Conservation (phyloP, 1,140 invertebrate species). For the Neuroterus valhalla region DNA sequence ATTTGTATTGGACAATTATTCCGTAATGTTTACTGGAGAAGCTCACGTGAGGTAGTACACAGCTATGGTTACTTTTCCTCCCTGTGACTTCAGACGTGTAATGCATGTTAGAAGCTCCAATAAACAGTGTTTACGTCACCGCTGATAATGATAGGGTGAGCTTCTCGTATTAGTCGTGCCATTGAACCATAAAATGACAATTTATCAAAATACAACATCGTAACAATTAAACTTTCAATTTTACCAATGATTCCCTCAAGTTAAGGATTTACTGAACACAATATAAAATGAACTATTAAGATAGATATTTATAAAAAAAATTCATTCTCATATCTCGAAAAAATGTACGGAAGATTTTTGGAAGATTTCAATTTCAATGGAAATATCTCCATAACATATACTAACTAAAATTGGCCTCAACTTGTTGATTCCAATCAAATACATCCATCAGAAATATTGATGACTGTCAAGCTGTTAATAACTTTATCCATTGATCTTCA, state of each 20-base stretch:
- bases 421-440: constrained; percentile 6
- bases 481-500: background rate
- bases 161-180: constrained; percentile 10
- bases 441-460: background rate
- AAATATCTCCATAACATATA: no score
- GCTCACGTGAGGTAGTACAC: background rate
- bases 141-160: constrained; percentile 19
- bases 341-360: no score
- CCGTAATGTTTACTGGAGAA: background rate
- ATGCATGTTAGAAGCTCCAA: constrained; percentile 26
- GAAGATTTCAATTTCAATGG: no score
- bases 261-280: background rate
- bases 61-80: constrained; percentile 7
- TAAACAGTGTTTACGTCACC: constrained; percentile 20
- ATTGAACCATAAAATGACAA: constrained; percentile 21
- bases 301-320: no score
- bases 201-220: constrained; percentile 15
- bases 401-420: background rate
- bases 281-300: background rate
- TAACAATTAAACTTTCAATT: background rate
- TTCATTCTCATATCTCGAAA: no score
- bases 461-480: constrained; percentile 4
- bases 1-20: constrained; percentile 1
- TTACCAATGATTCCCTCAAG: background rate
- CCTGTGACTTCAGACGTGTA: constrained; percentile 25